Evolutionary conservation across 2,797 vertebrate species (phyloP).

Genomic region (Rhynchotus rufescens): DNA sequence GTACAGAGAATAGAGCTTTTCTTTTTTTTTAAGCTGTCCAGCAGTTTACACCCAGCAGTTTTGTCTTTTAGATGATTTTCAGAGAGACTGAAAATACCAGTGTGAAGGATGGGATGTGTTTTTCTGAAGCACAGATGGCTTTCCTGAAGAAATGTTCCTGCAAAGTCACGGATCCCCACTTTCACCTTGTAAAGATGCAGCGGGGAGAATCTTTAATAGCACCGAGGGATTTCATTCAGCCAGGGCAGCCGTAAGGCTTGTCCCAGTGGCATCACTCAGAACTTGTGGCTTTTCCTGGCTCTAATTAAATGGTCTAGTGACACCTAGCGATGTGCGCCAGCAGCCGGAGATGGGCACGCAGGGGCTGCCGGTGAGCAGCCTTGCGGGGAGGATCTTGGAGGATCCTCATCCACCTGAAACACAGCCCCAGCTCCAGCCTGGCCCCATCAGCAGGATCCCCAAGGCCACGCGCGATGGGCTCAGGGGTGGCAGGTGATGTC

Average conservation of each 20-base stretch:
- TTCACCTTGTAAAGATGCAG: neutral
- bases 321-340: conserved; percentile 24
- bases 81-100: neutral
- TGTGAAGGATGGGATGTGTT: neutral
- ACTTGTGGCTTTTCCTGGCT: neutral
- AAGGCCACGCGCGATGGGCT: neutral
- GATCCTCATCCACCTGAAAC: too few relatives aligned
- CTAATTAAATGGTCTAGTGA: conserved; percentile 52
- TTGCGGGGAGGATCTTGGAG: too few relatives aligned
- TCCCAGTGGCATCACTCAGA: neutral
- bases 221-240: neutral
- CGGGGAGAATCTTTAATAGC: neutral
- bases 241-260: conserved; percentile 10
- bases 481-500: neutral
- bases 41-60: neutral
- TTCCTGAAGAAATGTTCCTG: neutral
- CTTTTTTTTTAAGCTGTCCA: neutral
- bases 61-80: neutral
- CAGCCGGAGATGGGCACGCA: too few relatives aligned
- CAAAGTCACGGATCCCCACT: neutral
- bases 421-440: neutral
- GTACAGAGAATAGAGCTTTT: neutral
- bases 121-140: neutral
- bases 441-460: too few relatives aligned
- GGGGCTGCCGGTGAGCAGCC: too few relatives aligned